A percentile compares a stretch with the other conserved stretches of the same genome.
These are phyloP conservation scores for Agriopis leucophaearia DNA, from an alignment of 2,888 invertebrate species.

Conservation along the genomic window DNA sequence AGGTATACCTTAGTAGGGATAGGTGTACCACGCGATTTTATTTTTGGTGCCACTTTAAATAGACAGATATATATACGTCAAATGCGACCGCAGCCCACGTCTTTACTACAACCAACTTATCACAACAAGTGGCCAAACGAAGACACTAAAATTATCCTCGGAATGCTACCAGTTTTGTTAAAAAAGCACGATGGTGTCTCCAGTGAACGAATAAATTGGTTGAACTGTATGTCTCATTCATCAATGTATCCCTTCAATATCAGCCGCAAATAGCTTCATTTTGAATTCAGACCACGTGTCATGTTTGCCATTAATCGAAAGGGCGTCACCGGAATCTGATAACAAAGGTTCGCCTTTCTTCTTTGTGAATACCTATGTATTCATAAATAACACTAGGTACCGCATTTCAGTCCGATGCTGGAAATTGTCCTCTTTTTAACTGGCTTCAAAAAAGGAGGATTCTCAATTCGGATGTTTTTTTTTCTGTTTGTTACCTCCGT, in stretches of 20 bases:
- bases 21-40: too few species aligned
- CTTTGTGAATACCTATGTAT: neutral
- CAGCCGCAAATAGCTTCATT: constrained; percentile 4
- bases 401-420: neutral
- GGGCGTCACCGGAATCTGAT: constrained; percentile 11
- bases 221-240: neutral
- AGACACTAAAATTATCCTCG: neutral
- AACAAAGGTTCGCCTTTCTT: neutral
- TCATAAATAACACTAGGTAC: neutral
- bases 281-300: constrained; percentile 10
- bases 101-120: neutral
- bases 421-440: too few species aligned
- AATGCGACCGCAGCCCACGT: neutral
- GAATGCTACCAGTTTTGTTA: neutral
- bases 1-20: too few species aligned
- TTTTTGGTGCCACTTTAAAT: neutral
- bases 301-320: constrained; percentile 11
- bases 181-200: neutral
- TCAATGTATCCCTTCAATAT: constrained; percentile 10
- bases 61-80: neutral
- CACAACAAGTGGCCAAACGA: neutral
- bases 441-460: too few species aligned
- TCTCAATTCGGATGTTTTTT: too few species aligned
- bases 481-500: too few species aligned
- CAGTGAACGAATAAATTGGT: neutral